phyloP scores from a whole-genome alignment of 2,797 vertebrate species.

The Ctenochaetus hawaiiensis region DNA sequence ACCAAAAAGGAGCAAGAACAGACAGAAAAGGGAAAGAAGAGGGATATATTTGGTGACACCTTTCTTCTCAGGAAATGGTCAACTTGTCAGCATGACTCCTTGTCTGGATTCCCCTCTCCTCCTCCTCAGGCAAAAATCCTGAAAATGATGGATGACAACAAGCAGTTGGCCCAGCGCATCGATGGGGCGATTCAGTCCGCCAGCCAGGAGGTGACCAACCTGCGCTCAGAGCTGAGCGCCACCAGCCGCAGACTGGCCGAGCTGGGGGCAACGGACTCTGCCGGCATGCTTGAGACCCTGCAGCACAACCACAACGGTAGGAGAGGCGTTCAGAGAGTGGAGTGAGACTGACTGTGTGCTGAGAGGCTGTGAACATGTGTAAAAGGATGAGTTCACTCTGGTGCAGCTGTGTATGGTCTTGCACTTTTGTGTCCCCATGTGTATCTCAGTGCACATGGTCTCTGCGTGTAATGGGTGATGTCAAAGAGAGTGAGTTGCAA shows the following conservation, averaged over 20 bases:
- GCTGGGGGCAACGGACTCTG: slow-evolving; percentile 86
- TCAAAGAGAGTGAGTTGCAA: slow-evolving; percentile 25
- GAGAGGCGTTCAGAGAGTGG: slow-evolving; percentile 21
- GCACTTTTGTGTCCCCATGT: slow-evolving; percentile 3
- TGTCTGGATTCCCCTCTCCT: slow-evolving; percentile 85
- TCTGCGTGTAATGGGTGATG: slow-evolving; percentile 9
- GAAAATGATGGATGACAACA: slow-evolving; percentile 97
- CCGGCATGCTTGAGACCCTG: slow-evolving; percentile 85
- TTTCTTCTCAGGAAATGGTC: slow-evolving; percentile 69
- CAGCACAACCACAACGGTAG: slow-evolving; percentile 87
- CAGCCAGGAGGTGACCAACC: slow-evolving; percentile 94
- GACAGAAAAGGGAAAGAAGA: slow-evolving; percentile 34
- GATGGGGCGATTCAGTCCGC: slow-evolving; percentile 94
- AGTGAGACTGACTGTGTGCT: slow-evolving; percentile 21
- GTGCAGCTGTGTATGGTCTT: too few species aligned
- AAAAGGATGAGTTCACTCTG: slow-evolving; percentile 20
- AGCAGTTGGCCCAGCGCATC: slow-evolving; percentile 93
- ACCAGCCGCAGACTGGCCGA: slow-evolving; percentile 93
- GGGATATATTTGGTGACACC: slow-evolving; percentile 63
- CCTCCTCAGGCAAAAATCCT: slow-evolving; percentile 92
- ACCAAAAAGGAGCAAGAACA: slow-evolving; percentile 46
- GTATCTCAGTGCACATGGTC: slow-evolving; percentile 14
- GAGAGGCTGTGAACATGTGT: slow-evolving; percentile 43
- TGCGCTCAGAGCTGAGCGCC: slow-evolving; percentile 93
- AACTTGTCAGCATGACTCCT: slow-evolving; percentile 88